Base-by-base conservation (phyloP, 2,113 vertebrate species). In the Nycticorax nycticorax region DNA sequence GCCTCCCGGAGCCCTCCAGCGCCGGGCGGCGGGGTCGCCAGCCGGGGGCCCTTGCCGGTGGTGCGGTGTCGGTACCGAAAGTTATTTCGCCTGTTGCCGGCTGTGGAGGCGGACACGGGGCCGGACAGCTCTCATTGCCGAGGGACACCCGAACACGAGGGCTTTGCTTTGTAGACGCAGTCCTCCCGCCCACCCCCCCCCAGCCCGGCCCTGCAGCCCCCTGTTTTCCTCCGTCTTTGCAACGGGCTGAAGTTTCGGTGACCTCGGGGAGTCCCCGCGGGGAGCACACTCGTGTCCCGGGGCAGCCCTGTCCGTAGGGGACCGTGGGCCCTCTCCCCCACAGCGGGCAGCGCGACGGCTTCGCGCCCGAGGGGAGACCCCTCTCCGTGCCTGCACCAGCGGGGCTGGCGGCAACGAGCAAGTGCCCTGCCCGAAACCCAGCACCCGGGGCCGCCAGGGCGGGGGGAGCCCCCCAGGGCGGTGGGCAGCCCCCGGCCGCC, bases 291-390 rank as follows among this genome's bases (percentile, higher is more conserved):
- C 27, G 5, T 59, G 64, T 50, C 45, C 41, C 5, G 4, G 43
- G 28, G 6, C 57, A 56, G 64, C 39, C 6, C 48, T 41, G 55
- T 35, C 64, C 4, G 5, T 63, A 15, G 64, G 50, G 43, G 21
- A 72, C 57, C 8, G 3, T 1, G 55, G 45, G 26, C n/a, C 10
- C 64, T 30, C 4, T 6, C 10, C 22, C 35, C 62, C 28, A 4
- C 41, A n/a, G 5, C 3, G 12, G 17, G 32, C 48, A 33, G 35
- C 35, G 8, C 10, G 5, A 20, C 6, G 1, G 23, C 24, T 48
- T 20, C 2, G 3, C 4, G 0, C 14, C 43, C 8, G 1, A 24
- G 35, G 14, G 23, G 14, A 27, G 14, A 17, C 20, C 39, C 20
- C 27, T 52, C 64, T 41, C 28, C 3, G 0, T 26, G 6, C 6